Conservation (phyloP, 2,113 vertebrate species). For the Tachysurus fulvidraco region DNA sequence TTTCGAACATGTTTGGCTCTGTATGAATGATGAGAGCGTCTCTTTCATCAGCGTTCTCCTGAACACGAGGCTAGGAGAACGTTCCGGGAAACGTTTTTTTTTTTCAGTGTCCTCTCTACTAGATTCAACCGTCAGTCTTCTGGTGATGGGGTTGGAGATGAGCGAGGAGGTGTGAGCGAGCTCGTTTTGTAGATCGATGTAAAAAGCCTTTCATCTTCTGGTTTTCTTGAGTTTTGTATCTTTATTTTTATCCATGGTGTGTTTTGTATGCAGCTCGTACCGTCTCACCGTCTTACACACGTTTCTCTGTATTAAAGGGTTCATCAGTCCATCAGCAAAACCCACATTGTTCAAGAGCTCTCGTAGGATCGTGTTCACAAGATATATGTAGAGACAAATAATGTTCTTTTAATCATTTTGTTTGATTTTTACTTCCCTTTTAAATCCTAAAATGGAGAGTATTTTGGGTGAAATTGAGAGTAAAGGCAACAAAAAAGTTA, state of each 20-base stretch:
- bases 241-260: background rate
- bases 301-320: background rate
- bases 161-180: background rate
- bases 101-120: background rate
- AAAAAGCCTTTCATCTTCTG: conserved; percentile 27
- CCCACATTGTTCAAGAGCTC: background rate
- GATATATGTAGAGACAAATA: background rate
- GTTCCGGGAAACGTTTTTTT: background rate
- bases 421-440: background rate
- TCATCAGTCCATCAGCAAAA: background rate
- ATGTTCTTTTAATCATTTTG: background rate
- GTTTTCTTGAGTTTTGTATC: conserved; percentile 4
- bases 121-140: background rate
- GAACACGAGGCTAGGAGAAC: background rate
- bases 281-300: background rate
- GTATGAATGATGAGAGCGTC: background rate
- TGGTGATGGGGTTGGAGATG: background rate
- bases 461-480: background rate
- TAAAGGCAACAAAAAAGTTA: background rate
- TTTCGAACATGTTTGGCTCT: background rate
- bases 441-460: background rate
- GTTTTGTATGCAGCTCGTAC: background rate
- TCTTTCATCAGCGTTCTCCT: background rate
- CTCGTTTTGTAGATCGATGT: background rate
- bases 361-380: background rate